Percentiles rank a stretch among this genome's conserved stretches.
These are phyloP conservation scores for Plectrocnemia conspersa DNA, from an alignment of 1,140 invertebrate species.

Conservation along the genomic window DNA sequence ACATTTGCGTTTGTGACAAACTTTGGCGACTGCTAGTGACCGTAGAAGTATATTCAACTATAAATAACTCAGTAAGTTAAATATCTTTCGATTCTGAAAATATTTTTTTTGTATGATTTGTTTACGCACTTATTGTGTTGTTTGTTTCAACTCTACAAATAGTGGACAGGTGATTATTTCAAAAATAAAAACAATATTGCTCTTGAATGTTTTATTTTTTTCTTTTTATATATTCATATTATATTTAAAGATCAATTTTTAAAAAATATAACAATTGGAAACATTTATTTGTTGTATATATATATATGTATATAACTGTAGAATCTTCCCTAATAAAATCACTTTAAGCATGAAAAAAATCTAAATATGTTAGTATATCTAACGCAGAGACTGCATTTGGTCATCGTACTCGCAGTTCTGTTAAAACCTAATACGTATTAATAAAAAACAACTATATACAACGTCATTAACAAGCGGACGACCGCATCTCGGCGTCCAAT, in stretches of 20 bases:
- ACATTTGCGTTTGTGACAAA: no score
- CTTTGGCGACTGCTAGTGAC: no score
- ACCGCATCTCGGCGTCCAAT: not conserved
- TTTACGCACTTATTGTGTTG: no score
- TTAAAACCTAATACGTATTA: slow-evolving; percentile 39
- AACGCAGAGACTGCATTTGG: slow-evolving; percentile 43
- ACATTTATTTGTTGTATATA: slow-evolving; percentile 37
- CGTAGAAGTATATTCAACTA: no score
- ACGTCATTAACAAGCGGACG: not conserved
- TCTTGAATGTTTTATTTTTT: slow-evolving; percentile 3
- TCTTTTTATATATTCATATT: slow-evolving; percentile 21
- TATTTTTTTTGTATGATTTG: no score
- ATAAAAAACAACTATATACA: slow-evolving; percentile 15
- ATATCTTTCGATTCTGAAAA: no score
- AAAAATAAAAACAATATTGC: not conserved
- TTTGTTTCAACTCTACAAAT: no score
- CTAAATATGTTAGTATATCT: slow-evolving; percentile 41
- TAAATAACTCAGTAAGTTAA: no score
- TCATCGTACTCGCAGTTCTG: slow-evolving; percentile 47
- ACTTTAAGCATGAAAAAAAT: slow-evolving; percentile 39
- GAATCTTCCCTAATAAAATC: slow-evolving; percentile 20
- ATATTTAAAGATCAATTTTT: slow-evolving; percentile 31
- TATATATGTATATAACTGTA: slow-evolving; percentile 12
- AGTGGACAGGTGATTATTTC: no score
- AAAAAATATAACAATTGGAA: slow-evolving; percentile 42